phyloP scores from a whole-genome alignment of 2,888 invertebrate species.

The Drosophila prostipennis region DNA sequence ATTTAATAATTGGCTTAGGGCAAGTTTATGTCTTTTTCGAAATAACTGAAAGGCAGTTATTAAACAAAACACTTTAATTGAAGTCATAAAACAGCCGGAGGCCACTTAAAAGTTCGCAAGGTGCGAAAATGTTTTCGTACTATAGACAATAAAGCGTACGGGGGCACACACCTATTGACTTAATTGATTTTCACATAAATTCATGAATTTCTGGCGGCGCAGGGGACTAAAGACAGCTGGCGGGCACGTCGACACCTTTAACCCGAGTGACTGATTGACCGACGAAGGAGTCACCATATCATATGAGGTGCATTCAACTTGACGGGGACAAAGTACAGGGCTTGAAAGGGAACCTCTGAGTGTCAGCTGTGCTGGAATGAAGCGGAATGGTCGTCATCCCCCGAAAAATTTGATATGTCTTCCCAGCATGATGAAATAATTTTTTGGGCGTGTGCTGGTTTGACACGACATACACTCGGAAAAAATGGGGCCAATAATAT shows the following conservation, averaged over 20 bases:
- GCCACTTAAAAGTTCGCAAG: conserved; percentile 16
- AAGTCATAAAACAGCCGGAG: conserved; percentile 41
- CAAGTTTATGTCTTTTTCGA: conserved; percentile 5
- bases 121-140: conserved; percentile 8
- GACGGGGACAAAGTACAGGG: conserved; percentile 49
- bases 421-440: conserved; percentile 48
- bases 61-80: conserved; percentile 47
- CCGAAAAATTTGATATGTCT: conserved; percentile 64
- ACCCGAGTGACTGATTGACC: conserved; percentile 47
- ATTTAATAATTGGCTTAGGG: background rate
- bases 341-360: background rate
- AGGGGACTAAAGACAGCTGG: conserved; percentile 41
- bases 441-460: conserved; percentile 67
- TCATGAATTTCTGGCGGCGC: conserved; percentile 35
- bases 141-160: conserved; percentile 18
- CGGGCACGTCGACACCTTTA: conserved; percentile 61
- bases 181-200: conserved; percentile 70
- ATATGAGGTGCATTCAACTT: conserved; percentile 58
- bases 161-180: conserved; percentile 68
- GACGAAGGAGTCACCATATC: conserved; percentile 18
- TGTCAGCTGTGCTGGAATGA: conserved; percentile 32
- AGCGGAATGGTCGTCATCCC: conserved; percentile 43
- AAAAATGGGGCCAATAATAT: background rate
- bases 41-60: conserved; percentile 14
- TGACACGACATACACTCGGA: conserved; percentile 26